Percentiles rank a stretch among this genome's conserved stretches.
Evolutionary conservation across 2,888 invertebrate species (phyloP).

Genomic region (Polyommatus iphigenia): DNA sequence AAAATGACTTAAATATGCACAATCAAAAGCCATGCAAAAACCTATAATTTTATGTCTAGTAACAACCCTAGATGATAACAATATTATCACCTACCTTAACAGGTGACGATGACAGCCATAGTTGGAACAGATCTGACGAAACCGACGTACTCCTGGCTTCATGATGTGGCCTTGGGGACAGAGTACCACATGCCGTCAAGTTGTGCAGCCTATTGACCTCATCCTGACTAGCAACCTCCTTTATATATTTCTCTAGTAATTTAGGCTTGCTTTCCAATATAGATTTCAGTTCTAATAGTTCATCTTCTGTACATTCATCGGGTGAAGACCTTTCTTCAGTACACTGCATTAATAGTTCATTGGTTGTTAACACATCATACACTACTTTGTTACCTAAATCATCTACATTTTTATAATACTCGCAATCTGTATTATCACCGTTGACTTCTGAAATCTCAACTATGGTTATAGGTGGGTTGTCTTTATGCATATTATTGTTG

Average conservation of each 20-base stretch:
- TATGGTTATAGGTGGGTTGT: conserved; percentile 72
- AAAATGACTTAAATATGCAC: too few relatives aligned
- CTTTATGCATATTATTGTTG: conserved; percentile 72
- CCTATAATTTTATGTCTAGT: neutral
- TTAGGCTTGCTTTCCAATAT: conserved; percentile 80
- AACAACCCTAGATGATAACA: conserved; percentile 4
- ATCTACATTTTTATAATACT: conserved; percentile 54
- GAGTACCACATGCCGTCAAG: conserved; percentile 76
- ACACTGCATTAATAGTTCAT: conserved; percentile 62
- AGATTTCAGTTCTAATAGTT: conserved; percentile 63
- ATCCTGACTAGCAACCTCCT: conserved; percentile 86
- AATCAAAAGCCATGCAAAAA: too few relatives aligned
- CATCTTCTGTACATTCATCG: conserved; percentile 68
- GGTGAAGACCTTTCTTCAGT: conserved; percentile 66
- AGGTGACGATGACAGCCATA: conserved; percentile 90
- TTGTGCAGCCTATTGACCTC: conserved; percentile 82
- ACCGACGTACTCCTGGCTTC: conserved; percentile 86
- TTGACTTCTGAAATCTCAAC: conserved; percentile 73
- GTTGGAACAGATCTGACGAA: conserved; percentile 91
- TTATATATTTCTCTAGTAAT: conserved; percentile 87
- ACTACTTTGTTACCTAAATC: conserved; percentile 69
- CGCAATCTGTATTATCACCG: conserved; percentile 67
- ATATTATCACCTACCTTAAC: conserved; percentile 80
- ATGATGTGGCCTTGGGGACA: conserved; percentile 70
- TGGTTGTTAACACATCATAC: conserved; percentile 62